A percentile compares a stretch with the other conserved stretches of the same genome.
Conservation (phyloP, 2,888 invertebrate species). For the Ectropis crepuscularia region DNA sequence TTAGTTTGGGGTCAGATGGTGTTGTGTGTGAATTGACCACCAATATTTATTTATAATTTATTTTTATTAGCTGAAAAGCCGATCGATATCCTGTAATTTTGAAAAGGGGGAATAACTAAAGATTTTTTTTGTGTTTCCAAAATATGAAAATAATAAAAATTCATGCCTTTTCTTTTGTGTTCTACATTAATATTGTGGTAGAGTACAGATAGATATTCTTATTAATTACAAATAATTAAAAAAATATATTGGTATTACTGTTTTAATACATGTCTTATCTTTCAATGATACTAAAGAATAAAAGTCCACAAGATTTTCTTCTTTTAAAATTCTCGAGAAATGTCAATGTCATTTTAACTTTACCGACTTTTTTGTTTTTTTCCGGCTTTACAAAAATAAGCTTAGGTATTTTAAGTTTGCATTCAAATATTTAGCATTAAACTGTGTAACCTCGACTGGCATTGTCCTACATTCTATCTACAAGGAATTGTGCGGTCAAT, state of each 20-base stretch:
- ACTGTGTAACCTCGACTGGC: conserved; percentile 53
- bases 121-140: not conserved
- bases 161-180: not conserved
- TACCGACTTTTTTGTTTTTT: not conserved
- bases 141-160: not conserved
- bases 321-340: not conserved
- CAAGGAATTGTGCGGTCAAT: conserved; percentile 59
- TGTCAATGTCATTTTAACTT: not conserved
- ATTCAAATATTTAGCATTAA: conserved; percentile 23
- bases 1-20: no score
- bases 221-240: not conserved
- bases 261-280: no score
- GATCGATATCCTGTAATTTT: no score
- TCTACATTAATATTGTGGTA: not conserved
- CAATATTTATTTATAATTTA: no score
- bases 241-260: not conserved
- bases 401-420: conserved; percentile 23
- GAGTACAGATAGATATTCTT: no score
- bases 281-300: no score
- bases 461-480: conserved; percentile 71
- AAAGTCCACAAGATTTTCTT: no score
- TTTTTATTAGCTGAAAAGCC: no score
- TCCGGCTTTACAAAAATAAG: no score
- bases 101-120: no score
- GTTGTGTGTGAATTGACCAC: no score